Conservation (phyloP, 2,888 invertebrate genomes). For the Nycteola revayana region DNA sequence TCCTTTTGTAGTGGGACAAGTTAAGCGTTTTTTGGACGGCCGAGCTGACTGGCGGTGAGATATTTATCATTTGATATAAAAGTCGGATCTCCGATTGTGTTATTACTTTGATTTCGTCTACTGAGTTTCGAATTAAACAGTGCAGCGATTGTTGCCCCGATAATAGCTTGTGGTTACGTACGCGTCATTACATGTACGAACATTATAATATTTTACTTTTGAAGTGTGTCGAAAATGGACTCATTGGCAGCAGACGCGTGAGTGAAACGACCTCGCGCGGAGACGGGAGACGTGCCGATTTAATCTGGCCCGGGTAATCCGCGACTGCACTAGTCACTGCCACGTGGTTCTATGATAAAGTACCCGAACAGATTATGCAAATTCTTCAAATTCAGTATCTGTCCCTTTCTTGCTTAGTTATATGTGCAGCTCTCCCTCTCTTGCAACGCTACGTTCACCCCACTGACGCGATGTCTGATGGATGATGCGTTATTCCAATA, state of each 20-base stretch:
- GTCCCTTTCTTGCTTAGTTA: constrained; percentile 48
- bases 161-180: constrained; percentile 18
- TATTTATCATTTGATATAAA: constrained; percentile 80
- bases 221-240: constrained; percentile 25
- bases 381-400: constrained; percentile 70
- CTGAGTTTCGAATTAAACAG: constrained; percentile 38
- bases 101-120: constrained; percentile 57
- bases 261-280: constrained; percentile 42
- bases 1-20: constrained; percentile 81
- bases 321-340: constrained; percentile 80
- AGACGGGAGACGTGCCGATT: constrained; percentile 52
- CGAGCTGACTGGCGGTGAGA: constrained; percentile 61
- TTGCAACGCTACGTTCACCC: constrained; percentile 62
- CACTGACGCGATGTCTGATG: constrained; percentile 72
- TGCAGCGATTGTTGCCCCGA: constrained; percentile 17
- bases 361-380: constrained; percentile 80
- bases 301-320: constrained; percentile 73
- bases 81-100: constrained; percentile 68
- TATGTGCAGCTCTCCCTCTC: constrained; percentile 45
- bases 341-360: constrained; percentile 82
- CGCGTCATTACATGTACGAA: constrained; percentile 22
- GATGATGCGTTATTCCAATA: constrained; percentile 82
- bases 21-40: constrained; percentile 80
- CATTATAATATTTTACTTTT: constrained; percentile 19
- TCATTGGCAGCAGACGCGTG: constrained; percentile 40